Evolutionary conservation across 2,888 invertebrate genomes (phyloP).

Genomic region (Amphipyra berbera): DNA sequence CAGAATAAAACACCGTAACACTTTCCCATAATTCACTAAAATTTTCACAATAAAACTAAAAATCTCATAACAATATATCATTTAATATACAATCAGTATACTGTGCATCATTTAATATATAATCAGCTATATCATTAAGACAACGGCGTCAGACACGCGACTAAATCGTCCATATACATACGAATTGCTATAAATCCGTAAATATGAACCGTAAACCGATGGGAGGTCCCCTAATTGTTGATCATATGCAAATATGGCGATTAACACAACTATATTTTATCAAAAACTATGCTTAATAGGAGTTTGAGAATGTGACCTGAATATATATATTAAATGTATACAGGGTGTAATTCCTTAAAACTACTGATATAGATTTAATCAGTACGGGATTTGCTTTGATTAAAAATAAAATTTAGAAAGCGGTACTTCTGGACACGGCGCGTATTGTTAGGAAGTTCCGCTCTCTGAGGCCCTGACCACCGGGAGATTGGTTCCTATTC

Average conservation of each 20-base stretch:
- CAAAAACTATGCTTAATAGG: constrained; percentile 42
- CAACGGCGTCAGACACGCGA: constrained; percentile 75
- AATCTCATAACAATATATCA: constrained; percentile 41
- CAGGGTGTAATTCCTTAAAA: too few species aligned
- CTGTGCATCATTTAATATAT: constrained; percentile 25
- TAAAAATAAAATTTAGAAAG: too few species aligned
- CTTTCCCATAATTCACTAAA: constrained; percentile 19
- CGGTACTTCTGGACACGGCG: too few species aligned
- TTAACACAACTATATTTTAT: constrained; percentile 67
- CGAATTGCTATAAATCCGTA: constrained; percentile 73
- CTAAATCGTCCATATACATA: constrained; percentile 76
- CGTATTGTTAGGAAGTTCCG: too few species aligned
- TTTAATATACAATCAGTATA: constrained; percentile 32
- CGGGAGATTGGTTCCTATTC: too few species aligned
- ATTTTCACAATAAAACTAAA: constrained; percentile 30
- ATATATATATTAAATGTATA: too few species aligned
- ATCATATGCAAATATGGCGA: constrained; percentile 80
- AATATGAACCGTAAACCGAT: constrained; percentile 69
- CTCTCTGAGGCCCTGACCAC: too few species aligned
- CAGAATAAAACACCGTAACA: neutral
- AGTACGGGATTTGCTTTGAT: too few species aligned
- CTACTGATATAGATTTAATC: too few species aligned
- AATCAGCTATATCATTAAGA: constrained; percentile 58
- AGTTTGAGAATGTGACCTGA: constrained; percentile 4
- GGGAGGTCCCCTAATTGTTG: constrained; percentile 85